These are phyloP conservation scores for Serrognathus titanus DNA, from an alignment of 2,888 invertebrate genomes.

Conservation along the genomic window DNA sequence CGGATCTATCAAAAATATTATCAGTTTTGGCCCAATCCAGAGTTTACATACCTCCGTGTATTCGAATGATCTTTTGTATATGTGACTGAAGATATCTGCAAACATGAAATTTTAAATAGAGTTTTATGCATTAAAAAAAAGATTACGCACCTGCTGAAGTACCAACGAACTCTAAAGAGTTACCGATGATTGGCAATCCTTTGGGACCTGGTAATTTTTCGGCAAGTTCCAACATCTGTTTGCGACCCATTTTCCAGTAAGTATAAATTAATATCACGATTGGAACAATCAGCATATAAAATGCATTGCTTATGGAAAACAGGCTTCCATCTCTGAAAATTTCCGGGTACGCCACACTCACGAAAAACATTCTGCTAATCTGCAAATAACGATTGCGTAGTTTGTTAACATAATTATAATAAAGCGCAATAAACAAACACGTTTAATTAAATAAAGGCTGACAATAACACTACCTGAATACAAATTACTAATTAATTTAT, in stretches of 20 bases:
- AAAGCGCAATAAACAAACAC: no score
- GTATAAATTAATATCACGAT: slow-evolving; percentile 67
- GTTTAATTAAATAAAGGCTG: no score
- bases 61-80: slow-evolving; percentile 55
- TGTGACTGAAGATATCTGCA: slow-evolving; percentile 66
- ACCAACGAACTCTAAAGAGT: slow-evolving; percentile 70
- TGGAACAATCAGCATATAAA: slow-evolving; percentile 68
- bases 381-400: no score
- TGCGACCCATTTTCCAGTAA: slow-evolving; percentile 74
- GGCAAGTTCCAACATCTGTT: slow-evolving; percentile 67
- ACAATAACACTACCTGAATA: no score
- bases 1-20: slow-evolving; percentile 73
- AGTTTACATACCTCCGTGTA: slow-evolving; percentile 62
- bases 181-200: slow-evolving; percentile 71
- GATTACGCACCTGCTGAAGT: slow-evolving; percentile 62
- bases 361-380: no score
- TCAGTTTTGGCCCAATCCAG: slow-evolving; percentile 74
- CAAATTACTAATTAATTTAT: no score
- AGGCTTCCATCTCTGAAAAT: no score
- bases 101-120: slow-evolving; percentile 22
- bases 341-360: no score
- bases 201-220: slow-evolving; percentile 69
- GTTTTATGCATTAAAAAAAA: background rate
- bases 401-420: no score
- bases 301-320: slow-evolving; percentile 61